Percentiles rank a stretch among this genome's conserved stretches.
These are phyloP conservation scores for Himantopus leucocephalus DNA, from an alignment of 2,113 vertebrate species.

Conservation along the genomic window DNA sequence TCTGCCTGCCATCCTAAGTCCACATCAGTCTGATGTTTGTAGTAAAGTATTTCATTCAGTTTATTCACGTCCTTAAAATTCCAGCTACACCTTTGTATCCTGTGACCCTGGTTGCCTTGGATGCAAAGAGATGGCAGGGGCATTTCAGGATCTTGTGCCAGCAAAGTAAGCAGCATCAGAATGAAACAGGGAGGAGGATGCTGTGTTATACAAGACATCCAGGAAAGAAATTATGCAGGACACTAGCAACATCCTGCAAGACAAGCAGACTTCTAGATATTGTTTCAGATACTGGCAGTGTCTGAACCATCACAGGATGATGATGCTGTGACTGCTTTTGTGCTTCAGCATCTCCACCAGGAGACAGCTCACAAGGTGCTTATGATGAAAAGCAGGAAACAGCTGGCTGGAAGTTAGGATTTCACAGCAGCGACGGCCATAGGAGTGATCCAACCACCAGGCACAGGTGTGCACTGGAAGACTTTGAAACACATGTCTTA, in stretches of 20 bases:
- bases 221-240: neutral
- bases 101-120: neutral
- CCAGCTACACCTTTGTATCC: neutral
- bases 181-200: neutral
- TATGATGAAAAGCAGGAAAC: neutral
- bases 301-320: neutral
- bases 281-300: neutral
- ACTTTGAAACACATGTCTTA: neutral
- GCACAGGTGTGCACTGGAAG: neutral
- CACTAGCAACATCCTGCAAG: neutral
- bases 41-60: neutral
- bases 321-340: neutral
- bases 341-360: neutral
- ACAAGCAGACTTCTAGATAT: neutral
- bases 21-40: neutral
- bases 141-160: slow-evolving; percentile 6
- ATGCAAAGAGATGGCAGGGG: neutral
- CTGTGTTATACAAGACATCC: neutral
- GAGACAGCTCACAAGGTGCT: neutral
- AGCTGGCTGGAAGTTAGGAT: neutral
- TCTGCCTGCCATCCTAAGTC: neutral
- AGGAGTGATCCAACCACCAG: neutral
- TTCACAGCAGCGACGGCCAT: neutral
- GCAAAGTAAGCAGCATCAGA: neutral
- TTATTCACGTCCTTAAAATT: neutral